phyloP scores from a whole-genome alignment of 2,797 vertebrate genomes.

The Rallus crepitans region DNA sequence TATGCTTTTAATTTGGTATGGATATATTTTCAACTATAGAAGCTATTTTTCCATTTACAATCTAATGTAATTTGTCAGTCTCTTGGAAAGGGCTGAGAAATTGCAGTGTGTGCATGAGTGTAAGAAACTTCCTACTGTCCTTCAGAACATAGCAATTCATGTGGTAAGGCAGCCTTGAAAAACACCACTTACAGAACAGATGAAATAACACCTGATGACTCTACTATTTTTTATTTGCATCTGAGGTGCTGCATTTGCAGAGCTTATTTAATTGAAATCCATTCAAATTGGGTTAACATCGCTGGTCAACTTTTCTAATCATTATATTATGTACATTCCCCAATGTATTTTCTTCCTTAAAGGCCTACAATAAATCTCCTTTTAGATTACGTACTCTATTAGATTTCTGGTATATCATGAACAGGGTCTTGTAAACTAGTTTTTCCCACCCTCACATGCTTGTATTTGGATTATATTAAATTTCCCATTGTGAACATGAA shows the following conservation, averaged over 20 bases:
- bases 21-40: not conserved
- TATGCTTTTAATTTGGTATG: not conserved
- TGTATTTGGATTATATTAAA: not conserved
- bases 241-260: not conserved
- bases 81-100: not conserved
- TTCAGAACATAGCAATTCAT: not conserved
- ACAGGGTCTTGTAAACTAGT: not conserved
- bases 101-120: rapidly evolving
- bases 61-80: not conserved
- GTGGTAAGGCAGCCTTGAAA: not conserved
- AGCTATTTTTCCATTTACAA: not conserved
- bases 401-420: not conserved
- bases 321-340: not conserved
- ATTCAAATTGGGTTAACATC: not conserved
- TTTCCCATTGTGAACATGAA: not conserved
- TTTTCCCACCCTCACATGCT: not conserved
- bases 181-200: not conserved
- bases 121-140: not conserved
- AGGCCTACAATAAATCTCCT: not conserved
- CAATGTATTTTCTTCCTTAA: not conserved
- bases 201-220: not conserved
- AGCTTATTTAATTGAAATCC: not conserved
- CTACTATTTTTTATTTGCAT: not conserved
- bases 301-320: not conserved
- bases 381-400: not conserved